Evolutionary conservation across 2,797 vertebrate species (phyloP), one percentile per base, ranked within the genome.

Genomic region (Florisuga fusca): DNA sequence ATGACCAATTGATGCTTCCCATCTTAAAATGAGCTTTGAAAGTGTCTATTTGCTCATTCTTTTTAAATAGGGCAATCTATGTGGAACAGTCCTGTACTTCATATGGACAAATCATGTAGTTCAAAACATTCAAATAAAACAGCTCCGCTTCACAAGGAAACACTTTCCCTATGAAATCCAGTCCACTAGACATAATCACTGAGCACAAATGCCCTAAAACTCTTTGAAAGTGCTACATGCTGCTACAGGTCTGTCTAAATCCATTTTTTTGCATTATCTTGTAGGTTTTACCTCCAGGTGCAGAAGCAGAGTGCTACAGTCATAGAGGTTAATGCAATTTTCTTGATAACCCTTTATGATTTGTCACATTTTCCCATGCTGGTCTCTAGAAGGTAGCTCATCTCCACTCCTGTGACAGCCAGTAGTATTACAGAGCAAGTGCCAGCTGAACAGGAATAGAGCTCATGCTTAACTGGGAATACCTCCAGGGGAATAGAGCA

Each of bases 201-300:
- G 38, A 75, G 51, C 48, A 26, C 12, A 54, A 36, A 82, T 54
- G 55, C 11, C 22, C n/a, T 61, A 31, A 87, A 61, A 51, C 50
- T 16, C 38, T 81, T 80, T 72, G 29, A 12, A 77, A 83, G 16
- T 31, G 21, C 72, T 61, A 13, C 12, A 0, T 26, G 23, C 71
- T 87, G 66, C 79, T 78, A 50, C 87, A 89, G 34, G 43, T 85
- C 69, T 95, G 46, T 57, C 85, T 67, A 63, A 84, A 76, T 61
- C 87, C n/a, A 5, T 83, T 93, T 94, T 86, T 87, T 81, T 76
- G 41, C 41, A 20, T 62, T 61, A 16, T 53, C 54, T n/a, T 79
- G 87, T 93, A 89, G 87, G 48, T 83, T 96, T 96, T 91, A 84
- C 82, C 75, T 96, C 20, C 17, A 93, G 89, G 87, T 96, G 81